Evolutionary conservation across 2,888 invertebrate species (phyloP).

Genomic region (Nomada goodeniana): DNA sequence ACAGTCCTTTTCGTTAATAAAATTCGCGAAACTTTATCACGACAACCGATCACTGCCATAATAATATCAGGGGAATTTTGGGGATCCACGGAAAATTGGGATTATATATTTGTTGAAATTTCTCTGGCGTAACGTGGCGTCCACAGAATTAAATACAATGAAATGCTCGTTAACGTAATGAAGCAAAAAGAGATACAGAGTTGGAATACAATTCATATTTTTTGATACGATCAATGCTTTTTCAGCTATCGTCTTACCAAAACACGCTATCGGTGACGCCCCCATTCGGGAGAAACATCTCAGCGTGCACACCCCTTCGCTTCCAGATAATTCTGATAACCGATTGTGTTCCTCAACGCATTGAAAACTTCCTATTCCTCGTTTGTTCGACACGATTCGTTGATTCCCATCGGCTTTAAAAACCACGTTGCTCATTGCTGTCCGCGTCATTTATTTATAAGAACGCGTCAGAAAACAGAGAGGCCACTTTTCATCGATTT

Average conservation of each 20-base stretch:
- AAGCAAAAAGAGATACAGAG: background rate
- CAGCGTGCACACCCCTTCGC: conserved; percentile 57
- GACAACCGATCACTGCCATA: too few relatives aligned
- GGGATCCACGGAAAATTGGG: too few relatives aligned
- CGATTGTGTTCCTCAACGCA: conserved; percentile 36
- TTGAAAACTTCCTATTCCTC: background rate
- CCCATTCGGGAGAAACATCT: conserved; percentile 54
- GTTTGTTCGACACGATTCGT: background rate
- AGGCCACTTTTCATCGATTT: conserved; percentile 24
- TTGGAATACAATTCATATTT: background rate
- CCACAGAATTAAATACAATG: too few relatives aligned
- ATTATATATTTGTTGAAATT: too few relatives aligned
- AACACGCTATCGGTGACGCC: conserved; percentile 69
- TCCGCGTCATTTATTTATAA: conserved; percentile 40
- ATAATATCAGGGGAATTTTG: too few relatives aligned
- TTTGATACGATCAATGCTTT: background rate
- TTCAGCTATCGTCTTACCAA: conserved; percentile 65
- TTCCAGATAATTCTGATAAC: conserved; percentile 60
- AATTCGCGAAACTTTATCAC: too few relatives aligned
- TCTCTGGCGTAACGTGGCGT: too few relatives aligned
- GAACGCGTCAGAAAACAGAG: conserved; percentile 4
- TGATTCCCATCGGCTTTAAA: background rate
- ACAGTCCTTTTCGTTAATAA: too few relatives aligned
- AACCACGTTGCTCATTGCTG: background rate
- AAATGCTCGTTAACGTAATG: background rate